These are phyloP conservation scores for Intellagama lesueurii DNA, from an alignment of 2,797 vertebrate species.

Conservation along the genomic window DNA sequence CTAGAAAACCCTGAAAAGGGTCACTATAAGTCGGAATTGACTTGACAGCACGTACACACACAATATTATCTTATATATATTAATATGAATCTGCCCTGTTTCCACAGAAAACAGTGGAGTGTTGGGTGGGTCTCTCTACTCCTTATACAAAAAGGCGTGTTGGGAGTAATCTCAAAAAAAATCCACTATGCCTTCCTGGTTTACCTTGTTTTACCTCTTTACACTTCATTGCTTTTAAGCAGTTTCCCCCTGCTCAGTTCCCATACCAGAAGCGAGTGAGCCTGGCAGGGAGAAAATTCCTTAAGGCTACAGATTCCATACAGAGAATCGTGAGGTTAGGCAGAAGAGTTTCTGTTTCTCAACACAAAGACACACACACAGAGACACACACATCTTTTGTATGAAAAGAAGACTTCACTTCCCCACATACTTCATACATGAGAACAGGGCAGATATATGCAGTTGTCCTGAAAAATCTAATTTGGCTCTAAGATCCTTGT, in stretches of 20 bases:
- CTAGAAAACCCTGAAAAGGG: too few relatives aligned
- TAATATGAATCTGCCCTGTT: neutral
- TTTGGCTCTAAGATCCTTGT: neutral
- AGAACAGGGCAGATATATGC: neutral
- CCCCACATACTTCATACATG: neutral
- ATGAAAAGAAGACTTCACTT: neutral
- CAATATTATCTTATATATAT: too few relatives aligned
- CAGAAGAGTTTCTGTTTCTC: neutral
- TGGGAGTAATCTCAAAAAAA: too few relatives aligned
- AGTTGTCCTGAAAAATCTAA: neutral
- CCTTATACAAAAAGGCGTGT: neutral
- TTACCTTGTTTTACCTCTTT: conserved; percentile 1
- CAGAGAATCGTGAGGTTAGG: neutral
- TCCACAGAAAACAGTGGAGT: too few relatives aligned
- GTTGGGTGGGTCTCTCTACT: neutral
- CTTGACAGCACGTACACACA: too few relatives aligned
- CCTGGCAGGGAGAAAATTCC: neutral
- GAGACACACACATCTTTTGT: neutral
- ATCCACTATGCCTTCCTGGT: neutral
- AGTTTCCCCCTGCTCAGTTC: neutral
- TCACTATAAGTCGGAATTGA: too few relatives aligned
- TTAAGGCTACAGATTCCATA: neutral
- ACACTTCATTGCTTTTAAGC: neutral
- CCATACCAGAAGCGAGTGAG: neutral
- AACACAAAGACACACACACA: neutral